Percentiles rank a stretch among this genome's conserved stretches.
Evolutionary conservation across 30 jellyfish, hydroid and myxozoan genomes (phyloP).

Genomic region (Sanderia malayensis): DNA sequence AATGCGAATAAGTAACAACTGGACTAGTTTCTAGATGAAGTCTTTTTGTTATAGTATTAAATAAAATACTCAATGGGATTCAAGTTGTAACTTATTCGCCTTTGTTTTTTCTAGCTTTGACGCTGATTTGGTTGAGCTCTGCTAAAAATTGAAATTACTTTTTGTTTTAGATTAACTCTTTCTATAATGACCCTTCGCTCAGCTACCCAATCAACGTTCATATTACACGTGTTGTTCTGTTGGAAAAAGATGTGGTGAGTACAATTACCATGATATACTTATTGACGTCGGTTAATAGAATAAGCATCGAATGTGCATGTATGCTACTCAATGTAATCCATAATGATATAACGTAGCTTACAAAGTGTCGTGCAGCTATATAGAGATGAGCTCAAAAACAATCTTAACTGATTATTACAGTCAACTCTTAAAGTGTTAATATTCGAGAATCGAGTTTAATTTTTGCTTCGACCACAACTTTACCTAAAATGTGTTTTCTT

Average conservation of each 20-base stretch:
- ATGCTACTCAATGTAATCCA: background rate
- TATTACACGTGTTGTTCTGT: constrained; percentile 58
- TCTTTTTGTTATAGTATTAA: no score
- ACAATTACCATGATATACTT: background rate
- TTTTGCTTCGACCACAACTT: no score
- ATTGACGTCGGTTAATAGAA: background rate
- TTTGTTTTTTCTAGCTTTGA: no score
- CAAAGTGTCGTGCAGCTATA: background rate
- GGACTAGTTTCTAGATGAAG: no score
- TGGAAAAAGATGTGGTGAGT: constrained; percentile 67
- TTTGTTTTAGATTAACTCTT: background rate
- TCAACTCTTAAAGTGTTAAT: background rate
- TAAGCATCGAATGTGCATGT: background rate
- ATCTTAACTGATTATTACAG: background rate
- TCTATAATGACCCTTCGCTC: constrained; percentile 36
- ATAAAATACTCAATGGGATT: background rate
- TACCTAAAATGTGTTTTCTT: no score
- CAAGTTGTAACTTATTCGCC: no score
- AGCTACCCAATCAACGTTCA: constrained; percentile 51
- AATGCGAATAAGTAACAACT: background rate
- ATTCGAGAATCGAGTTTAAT: no score
- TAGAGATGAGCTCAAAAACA: background rate
- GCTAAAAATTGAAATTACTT: background rate
- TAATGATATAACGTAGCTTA: background rate
- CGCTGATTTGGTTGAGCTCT: background rate